phyloP scores from a whole-genome alignment of 2,113 vertebrate species.

The Apus apus region DNA sequence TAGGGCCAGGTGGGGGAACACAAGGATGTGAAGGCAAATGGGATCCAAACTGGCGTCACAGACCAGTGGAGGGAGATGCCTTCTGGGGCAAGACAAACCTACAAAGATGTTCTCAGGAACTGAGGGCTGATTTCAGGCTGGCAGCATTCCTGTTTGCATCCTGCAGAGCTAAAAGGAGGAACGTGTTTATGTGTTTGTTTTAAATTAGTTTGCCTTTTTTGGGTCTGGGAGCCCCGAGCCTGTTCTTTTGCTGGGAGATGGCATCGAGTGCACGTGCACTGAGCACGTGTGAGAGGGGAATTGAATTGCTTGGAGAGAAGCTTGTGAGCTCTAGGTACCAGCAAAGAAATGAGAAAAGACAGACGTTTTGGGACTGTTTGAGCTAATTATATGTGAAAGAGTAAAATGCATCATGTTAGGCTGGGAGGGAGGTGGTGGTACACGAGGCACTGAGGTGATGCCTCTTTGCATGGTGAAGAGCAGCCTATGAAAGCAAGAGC shows the following conservation, averaged over 20 bases:
- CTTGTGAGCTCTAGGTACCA: conserved; percentile 2
- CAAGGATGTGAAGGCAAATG: background rate
- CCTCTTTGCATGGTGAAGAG: background rate
- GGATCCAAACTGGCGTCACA: fast-evolving
- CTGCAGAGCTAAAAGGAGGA: background rate
- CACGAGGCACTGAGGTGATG: background rate
- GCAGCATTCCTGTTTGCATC: background rate
- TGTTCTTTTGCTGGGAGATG: background rate
- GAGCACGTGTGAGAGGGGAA: conserved; percentile 42
- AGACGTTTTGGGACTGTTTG: conserved; percentile 17
- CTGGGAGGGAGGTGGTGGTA: background rate
- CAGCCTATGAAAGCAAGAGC: background rate
- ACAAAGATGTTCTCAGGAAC: background rate
- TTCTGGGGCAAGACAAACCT: background rate
- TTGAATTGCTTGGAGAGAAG: conserved; percentile 13
- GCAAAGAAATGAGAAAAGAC: conserved; percentile 33
- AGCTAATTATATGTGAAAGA: conserved; percentile 41
- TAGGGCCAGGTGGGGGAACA: background rate
- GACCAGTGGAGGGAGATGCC: background rate
- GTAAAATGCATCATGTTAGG: background rate
- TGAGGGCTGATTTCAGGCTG: background rate
- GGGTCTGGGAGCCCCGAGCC: background rate
- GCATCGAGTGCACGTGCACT: background rate
- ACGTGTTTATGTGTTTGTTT: background rate
- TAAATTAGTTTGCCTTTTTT: background rate